Base-by-base conservation (phyloP, 1,140 invertebrate species). In the Bombus pyrosoma region DNA sequence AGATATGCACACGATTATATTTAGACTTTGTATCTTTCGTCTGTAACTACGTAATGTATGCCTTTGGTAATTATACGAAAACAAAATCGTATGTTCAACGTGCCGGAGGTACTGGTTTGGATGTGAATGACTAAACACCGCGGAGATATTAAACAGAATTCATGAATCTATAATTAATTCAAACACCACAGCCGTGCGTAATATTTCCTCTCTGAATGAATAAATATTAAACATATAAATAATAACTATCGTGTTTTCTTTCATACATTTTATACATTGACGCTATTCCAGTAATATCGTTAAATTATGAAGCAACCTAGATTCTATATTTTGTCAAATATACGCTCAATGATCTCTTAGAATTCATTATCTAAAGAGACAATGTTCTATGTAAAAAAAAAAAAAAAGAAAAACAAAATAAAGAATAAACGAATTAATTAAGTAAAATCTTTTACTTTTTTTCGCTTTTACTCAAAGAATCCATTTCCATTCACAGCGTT, bases 131-230 rank as follows among this genome's bases (percentile, higher is more conserved):
- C 39, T 74, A 74, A 47, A 47, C 41, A 47, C 28, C 18, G 22
- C 18, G 32, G 2, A 28, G 47, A n/a, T 39, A 64, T 77, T 62
- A 59, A 41, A 37, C 57, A 39, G 57, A n/a, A 62, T 41, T 32
- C n/a, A 22, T 59, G 75, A 77, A 59, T 62, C 9, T n/a, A 32
- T 64, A 77, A 77, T 77, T 41, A 62, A 77, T 59, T 32, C 57
- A 13, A 62, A 41, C 13, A 2, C n/a, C 28, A 13, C 25, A 22
- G 47, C 47, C 1, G 47, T 22, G 47, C 5, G 18, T 53, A 53
- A 22, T 53, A 4, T 22, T 15, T 41, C 39, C 13, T n/a, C 32
- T 32, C 9, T 41, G 57, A 77, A 62, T 22, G 32, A 64, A n/a
- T n/a, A 41, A 41, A n/a, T 32, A 28, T 62, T 62, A 22, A 53